Conservation (phyloP, 1,140 invertebrate species). For the Cherax destructor region DNA sequence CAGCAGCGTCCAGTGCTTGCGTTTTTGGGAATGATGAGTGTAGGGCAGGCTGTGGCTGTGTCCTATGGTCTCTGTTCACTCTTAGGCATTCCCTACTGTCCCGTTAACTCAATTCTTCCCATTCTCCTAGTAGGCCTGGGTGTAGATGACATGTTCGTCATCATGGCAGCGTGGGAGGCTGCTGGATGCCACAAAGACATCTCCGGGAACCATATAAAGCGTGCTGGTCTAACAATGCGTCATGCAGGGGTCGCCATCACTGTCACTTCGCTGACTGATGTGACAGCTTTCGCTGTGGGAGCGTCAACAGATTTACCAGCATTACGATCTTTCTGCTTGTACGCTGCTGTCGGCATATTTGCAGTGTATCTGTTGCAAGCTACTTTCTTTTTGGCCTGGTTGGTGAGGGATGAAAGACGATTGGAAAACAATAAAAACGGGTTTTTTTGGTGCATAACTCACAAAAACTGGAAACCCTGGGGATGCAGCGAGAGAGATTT, state of each 20-base stretch:
- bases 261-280: constrained; percentile 82
- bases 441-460: constrained; percentile 75
- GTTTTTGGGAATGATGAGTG: constrained; percentile 77
- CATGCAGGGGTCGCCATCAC: constrained; percentile 82
- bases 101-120: constrained; percentile 79
- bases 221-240: constrained; percentile 76
- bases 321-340: constrained; percentile 78
- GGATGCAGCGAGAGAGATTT: constrained; percentile 67
- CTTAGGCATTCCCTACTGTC: constrained; percentile 78
- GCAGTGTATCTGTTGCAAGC: constrained; percentile 78
- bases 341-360: constrained; percentile 77
- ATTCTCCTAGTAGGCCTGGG: constrained; percentile 79
- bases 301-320: constrained; percentile 79
- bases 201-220: constrained; percentile 73
- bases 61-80: constrained; percentile 79
- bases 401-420: constrained; percentile 78
- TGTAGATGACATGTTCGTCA: constrained; percentile 79
- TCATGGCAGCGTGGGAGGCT: constrained; percentile 76
- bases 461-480: constrained; percentile 69
- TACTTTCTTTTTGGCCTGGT: constrained; percentile 79
- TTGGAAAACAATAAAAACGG: constrained; percentile 76
- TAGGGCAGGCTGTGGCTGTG: constrained; percentile 78
- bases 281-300: constrained; percentile 82
- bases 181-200: constrained; percentile 6
- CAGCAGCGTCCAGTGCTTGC: constrained; percentile 79